These are phyloP conservation scores for Papilio machaon DNA, from an alignment of 1,140 invertebrate species.

Conservation along the genomic window DNA sequence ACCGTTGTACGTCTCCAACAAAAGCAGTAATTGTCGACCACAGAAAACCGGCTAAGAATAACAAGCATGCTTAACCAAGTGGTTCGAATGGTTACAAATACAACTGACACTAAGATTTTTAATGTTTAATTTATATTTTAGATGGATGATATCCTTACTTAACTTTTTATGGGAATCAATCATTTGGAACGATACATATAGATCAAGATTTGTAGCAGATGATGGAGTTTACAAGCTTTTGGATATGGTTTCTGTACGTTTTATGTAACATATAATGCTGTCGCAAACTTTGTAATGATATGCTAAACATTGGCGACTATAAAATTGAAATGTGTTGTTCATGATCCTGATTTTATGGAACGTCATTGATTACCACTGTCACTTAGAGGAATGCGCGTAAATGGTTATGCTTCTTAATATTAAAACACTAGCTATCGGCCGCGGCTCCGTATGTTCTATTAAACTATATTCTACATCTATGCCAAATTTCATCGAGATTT, in stretches of 20 bases:
- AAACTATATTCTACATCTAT: no score
- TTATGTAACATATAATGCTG: background rate
- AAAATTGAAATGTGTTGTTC: background rate
- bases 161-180: slow-evolving; percentile 72
- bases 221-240: slow-evolving; percentile 68
- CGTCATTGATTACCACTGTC: no score
- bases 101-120: background rate
- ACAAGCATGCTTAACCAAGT: background rate
- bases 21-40: background rate
- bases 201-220: slow-evolving; percentile 56
- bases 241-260: slow-evolving; percentile 67
- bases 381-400: no score
- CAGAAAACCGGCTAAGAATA: background rate
- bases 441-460: no score
- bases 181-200: slow-evolving; percentile 62
- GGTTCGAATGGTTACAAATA: background rate
- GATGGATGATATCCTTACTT: slow-evolving; percentile 64
- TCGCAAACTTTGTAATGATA: background rate
- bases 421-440: no score
- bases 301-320: background rate
- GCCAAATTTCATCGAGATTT: no score
- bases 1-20: background rate
- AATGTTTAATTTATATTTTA: slow-evolving; percentile 43
- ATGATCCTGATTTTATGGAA: no score
- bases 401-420: no score